These are phyloP conservation scores for Aleiodes leptofemur DNA, from an alignment of 2,888 invertebrate species.

Conservation along the genomic window DNA sequence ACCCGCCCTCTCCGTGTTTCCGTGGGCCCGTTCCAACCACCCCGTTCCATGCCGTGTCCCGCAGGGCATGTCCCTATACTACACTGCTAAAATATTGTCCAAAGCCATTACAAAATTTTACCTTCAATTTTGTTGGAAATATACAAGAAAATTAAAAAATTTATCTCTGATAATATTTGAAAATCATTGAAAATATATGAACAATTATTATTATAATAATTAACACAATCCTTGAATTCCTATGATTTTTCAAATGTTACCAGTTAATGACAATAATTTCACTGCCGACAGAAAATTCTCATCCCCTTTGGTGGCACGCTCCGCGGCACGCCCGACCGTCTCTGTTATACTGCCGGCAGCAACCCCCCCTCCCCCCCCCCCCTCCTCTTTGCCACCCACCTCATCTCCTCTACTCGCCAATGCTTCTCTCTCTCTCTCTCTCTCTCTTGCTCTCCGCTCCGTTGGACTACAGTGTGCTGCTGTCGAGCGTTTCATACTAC, in stretches of 20 bases:
- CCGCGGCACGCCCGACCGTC: constrained; percentile 74
- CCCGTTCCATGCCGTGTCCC: constrained; percentile 73
- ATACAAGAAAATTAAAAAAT: constrained; percentile 28
- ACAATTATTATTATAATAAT: constrained; percentile 30
- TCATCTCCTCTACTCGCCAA: constrained; percentile 48
- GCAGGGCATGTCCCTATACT: constrained; percentile 73
- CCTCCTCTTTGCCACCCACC: constrained; percentile 21
- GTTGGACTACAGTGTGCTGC: constrained; percentile 34
- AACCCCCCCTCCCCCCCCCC: constrained; percentile 30
- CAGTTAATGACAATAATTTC: constrained; percentile 67
- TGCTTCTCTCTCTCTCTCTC: constrained; percentile 27
- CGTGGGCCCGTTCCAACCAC: constrained; percentile 71
- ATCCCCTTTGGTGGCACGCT: constrained; percentile 75
- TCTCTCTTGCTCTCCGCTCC: constrained; percentile 12
- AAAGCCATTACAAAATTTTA: constrained; percentile 48
- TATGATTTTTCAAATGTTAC: constrained; percentile 55
- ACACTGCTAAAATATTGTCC: constrained; percentile 61
- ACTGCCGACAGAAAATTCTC: constrained; percentile 68
- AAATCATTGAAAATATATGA: too few species aligned
- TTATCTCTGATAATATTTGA: constrained; percentile 59
- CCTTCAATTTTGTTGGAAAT: neutral
- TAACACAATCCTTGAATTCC: constrained; percentile 49
- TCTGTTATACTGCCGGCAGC: constrained; percentile 54
- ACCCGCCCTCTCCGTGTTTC: constrained; percentile 53
- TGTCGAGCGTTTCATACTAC: constrained; percentile 34